Evolutionary conservation across 1,140 invertebrate genomes (phyloP).

Genomic region (Hestina assimilis): DNA sequence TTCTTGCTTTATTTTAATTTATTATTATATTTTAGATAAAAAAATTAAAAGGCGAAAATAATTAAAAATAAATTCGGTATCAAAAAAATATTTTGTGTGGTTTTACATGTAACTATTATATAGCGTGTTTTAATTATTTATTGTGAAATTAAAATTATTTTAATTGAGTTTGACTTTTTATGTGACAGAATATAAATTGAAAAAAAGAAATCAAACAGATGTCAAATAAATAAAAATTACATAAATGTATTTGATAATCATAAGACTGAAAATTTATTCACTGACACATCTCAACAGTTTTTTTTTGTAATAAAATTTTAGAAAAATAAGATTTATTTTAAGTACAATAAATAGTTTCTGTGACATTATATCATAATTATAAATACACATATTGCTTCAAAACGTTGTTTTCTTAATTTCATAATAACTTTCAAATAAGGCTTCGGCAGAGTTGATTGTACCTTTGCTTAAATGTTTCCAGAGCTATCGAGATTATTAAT

Average conservation of each 20-base stretch:
- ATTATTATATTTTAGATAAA: slow-evolving; percentile 35
- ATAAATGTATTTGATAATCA: not conserved
- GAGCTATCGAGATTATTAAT: too few relatives aligned
- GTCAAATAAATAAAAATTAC: too few relatives aligned
- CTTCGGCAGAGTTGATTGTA: too few relatives aligned
- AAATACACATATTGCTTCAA: slow-evolving; percentile 60
- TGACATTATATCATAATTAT: slow-evolving; percentile 54
- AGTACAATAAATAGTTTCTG: slow-evolving; percentile 70
- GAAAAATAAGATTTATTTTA: slow-evolving; percentile 46
- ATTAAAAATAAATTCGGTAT: not conserved
- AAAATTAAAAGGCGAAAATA: not conserved
- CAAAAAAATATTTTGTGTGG: slow-evolving; percentile 21
- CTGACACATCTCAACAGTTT: slow-evolving; percentile 36
- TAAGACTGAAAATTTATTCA: slow-evolving; percentile 42
- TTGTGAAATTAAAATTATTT: slow-evolving; percentile 13
- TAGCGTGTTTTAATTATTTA: slow-evolving; percentile 29
- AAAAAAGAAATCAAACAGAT: too few relatives aligned
- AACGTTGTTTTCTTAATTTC: slow-evolving; percentile 35
- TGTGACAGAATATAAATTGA: too few relatives aligned
- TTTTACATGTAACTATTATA: slow-evolving; percentile 22
- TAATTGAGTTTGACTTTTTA: not conserved
- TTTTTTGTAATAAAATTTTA: slow-evolving; percentile 43
- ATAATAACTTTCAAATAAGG: slow-evolving; percentile 10
- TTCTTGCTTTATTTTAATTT: slow-evolving; percentile 68
- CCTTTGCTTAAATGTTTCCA: too few relatives aligned